Evolutionary conservation across 2,113 vertebrate species (phyloP), one percentile per base, ranked within the genome.

Genomic region (Xenus cinereus): DNA sequence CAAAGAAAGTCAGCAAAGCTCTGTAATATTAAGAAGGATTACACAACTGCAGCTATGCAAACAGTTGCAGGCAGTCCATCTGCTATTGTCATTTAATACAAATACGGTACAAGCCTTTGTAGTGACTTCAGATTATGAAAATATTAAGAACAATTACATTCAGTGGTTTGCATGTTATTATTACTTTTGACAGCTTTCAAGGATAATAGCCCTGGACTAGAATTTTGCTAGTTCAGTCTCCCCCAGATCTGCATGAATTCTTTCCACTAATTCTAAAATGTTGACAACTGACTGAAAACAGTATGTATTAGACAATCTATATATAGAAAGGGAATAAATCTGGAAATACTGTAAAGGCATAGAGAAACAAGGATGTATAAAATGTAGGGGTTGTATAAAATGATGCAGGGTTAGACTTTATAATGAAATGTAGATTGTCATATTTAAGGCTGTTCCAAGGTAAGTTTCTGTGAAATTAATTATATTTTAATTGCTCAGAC

Each of bases 101-200:
- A 87, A 72, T 54, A 45, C 18, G 3, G 9, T 85, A 10, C 50
- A 69, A 87, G 14, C 10, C 20, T 92, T 96, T 79, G 32, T 60
- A 69, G 66, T 45, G 66, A 78, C 33, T 96, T 64, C 50, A 93
- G 63, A 89, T 89, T 89, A 71, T 71, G n/a, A 83, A 93, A 90
- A 63, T 41, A 83, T 37, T 57, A 80, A 56, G 37, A 90, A 54
- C 22, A 92, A 84, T 88, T 83, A 68, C 43, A 78, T 81, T 82
- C 30, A 35, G 30, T 76, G 22, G 14, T 37, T 76, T 88, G 26
- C 11, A 54, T 73, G 8, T 56, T 89, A 71, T 48, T 84, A 71
- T 84, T 94, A 24, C 56, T 81, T 83, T 73, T 82, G 66, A 75
- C 53, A 95, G 32, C n/a, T 63, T 33, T 84, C 53, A 66, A 62